A percentile compares a stretch with the other conserved stretches of the same genome.
Conservation (phyloP, 2,888 invertebrate genomes). For the Caenorhabditis auriculariae region DNA sequence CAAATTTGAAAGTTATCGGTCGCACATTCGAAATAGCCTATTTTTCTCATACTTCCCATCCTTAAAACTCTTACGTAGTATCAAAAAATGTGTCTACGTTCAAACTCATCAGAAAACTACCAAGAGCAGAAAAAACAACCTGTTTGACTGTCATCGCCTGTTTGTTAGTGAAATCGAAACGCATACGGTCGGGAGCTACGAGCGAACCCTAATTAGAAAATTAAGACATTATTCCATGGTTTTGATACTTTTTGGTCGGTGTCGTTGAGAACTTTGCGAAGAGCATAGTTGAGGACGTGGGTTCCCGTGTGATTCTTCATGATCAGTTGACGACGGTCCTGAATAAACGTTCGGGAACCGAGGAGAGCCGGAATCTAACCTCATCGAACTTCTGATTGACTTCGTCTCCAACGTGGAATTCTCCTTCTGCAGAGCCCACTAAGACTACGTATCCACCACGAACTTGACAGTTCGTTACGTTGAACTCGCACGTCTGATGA, state of each 20-base stretch:
- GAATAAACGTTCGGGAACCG: no score
- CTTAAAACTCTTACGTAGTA: neutral
- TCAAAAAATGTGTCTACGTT: neutral
- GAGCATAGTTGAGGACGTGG: conserved; percentile 90
- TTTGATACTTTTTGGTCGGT: conserved; percentile 53
- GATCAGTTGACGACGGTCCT: conserved; percentile 79
- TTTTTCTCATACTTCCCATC: no score
- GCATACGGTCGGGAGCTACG: conserved; percentile 90
- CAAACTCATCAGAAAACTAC: neutral
- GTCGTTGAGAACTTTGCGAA: conserved; percentile 78
- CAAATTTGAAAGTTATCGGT: no score
- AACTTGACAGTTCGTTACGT: conserved; percentile 88
- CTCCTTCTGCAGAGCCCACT: conserved; percentile 83
- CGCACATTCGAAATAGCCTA: no score
- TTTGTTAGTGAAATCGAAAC: conserved; percentile 96
- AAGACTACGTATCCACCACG: conserved; percentile 94
- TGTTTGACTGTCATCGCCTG: conserved; percentile 84
- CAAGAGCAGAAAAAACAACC: no score
- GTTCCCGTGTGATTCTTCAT: conserved; percentile 99
- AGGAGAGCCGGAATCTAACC: conserved; percentile 51
- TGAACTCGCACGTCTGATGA: conserved; percentile 77
- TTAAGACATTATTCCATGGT: neutral
- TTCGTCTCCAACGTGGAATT: conserved; percentile 80
- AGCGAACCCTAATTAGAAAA: conserved; percentile 76
- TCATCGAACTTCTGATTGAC: conserved; percentile 81